phyloP scores from a whole-genome alignment of 2,113 vertebrate species.

The Pseudonaja textilis region DNA sequence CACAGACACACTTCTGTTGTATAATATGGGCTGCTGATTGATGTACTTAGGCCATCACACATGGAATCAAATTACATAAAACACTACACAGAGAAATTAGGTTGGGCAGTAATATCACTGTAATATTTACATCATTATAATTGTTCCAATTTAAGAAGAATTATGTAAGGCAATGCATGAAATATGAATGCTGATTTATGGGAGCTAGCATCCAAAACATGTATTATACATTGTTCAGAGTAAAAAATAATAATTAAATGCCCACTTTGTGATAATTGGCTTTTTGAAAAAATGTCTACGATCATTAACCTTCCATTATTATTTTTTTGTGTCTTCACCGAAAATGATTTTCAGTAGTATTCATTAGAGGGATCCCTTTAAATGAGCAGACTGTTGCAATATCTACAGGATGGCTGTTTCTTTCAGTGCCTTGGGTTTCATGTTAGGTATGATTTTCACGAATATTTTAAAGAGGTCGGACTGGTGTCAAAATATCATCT shows the following conservation, averaged over 20 bases:
- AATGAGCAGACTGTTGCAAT: neutral
- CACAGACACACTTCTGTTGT: neutral
- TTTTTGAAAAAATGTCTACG: neutral
- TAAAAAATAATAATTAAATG: slow-evolving; percentile 3
- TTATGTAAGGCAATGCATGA: neutral
- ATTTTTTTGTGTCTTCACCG: slow-evolving; percentile 16
- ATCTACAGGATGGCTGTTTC: neutral
- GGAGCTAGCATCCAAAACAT: rapidly evolving
- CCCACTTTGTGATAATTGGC: neutral
- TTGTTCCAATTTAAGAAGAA: rapidly evolving
- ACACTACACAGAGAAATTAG: slow-evolving; percentile 27
- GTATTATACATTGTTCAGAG: neutral
- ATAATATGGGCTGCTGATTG: neutral
- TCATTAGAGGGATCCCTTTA: neutral
- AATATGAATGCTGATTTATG: neutral
- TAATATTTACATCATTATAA: neutral
- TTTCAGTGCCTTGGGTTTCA: rapidly evolving
- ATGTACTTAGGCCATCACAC: neutral
- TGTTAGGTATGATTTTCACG: neutral
- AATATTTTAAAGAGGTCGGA: neutral
- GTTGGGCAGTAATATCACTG: neutral
- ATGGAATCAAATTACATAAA: neutral
- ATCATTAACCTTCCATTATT: neutral
- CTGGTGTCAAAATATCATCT: neutral
- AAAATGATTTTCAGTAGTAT: slow-evolving; percentile 14